Evolutionary conservation across 2,797 vertebrate species (phyloP).

Genomic region (Nothura maculosa): DNA sequence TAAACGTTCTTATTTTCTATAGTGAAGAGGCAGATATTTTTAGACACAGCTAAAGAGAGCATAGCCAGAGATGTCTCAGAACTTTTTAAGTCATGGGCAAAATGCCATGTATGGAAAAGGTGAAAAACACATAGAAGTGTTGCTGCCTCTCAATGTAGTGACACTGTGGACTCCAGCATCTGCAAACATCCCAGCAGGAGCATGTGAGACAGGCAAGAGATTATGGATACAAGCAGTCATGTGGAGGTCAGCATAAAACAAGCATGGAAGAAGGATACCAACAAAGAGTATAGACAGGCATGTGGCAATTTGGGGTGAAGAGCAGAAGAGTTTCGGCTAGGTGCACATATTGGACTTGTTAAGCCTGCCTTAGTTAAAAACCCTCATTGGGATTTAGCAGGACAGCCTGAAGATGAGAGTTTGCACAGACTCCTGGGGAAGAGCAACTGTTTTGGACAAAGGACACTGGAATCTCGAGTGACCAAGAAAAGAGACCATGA

Average conservation of each 20-base stretch:
- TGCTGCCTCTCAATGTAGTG: background rate
- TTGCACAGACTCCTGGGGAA: background rate
- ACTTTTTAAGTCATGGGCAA: background rate
- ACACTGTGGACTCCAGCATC: background rate
- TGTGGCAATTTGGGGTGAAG: background rate
- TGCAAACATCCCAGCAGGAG: background rate
- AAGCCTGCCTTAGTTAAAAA: background rate
- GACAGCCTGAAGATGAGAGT: rapidly evolving
- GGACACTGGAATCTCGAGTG: constrained; percentile 35
- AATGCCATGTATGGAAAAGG: background rate
- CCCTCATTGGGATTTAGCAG: background rate
- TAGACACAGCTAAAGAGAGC: background rate
- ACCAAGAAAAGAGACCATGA: constrained; percentile 34
- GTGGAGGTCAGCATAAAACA: background rate
- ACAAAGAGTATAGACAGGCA: background rate
- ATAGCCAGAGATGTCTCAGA: background rate
- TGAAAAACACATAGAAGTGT: background rate
- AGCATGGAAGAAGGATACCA: background rate
- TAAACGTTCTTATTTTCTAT: background rate
- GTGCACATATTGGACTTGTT: background rate
- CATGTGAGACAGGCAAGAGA: background rate
- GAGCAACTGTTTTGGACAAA: constrained; percentile 51
- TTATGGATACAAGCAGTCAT: background rate
- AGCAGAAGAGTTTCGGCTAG: background rate
- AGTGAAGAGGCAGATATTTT: background rate